Evolutionary conservation across 2,888 invertebrate genomes (phyloP).

Genomic region (Eupelmus urozonus): DNA sequence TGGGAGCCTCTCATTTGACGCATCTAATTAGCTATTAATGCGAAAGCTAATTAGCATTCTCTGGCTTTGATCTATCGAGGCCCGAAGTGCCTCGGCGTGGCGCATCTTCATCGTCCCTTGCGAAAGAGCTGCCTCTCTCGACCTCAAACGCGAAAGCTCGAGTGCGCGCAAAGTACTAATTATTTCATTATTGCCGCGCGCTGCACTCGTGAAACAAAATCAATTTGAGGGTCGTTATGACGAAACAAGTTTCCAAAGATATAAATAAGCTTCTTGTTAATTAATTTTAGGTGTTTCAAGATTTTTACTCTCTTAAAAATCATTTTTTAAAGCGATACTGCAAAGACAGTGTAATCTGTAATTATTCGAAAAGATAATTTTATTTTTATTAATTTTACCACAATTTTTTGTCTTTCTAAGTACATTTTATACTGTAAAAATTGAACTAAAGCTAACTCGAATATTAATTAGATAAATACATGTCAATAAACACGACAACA

Average conservation of each 20-base stretch:
- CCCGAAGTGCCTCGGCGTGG: slow-evolving; percentile 2
- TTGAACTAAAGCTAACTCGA: too few species aligned
- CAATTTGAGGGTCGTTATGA: slow-evolving; percentile 5
- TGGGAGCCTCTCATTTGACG: slow-evolving; percentile 18
- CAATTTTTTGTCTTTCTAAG: too few species aligned
- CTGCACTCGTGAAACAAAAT: not conserved
- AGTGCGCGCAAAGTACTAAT: slow-evolving; percentile 44
- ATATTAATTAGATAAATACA: too few species aligned
- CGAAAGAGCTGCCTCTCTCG: slow-evolving; percentile 38
- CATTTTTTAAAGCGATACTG: too few species aligned
- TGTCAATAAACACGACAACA: too few species aligned
- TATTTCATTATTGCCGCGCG: slow-evolving; percentile 11
- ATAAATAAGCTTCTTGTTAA: not conserved
- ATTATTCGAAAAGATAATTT: too few species aligned
- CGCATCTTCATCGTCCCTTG: slow-evolving; percentile 9
- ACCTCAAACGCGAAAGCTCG: slow-evolving; percentile 44
- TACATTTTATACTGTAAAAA: too few species aligned
- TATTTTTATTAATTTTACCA: too few species aligned
- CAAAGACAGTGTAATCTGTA: too few species aligned
- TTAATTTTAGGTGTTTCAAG: not conserved
- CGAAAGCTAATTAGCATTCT: slow-evolving; percentile 54
- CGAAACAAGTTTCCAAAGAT: not conserved
- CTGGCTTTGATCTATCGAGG: slow-evolving; percentile 44
- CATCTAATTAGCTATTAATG: slow-evolving; percentile 55
- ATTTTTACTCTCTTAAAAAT: too few species aligned